Percentiles rank a stretch among this genome's conserved stretches.
These are phyloP conservation scores for Leptinotarsa texana DNA, from an alignment of 1,140 invertebrate genomes.

Conservation along the genomic window DNA sequence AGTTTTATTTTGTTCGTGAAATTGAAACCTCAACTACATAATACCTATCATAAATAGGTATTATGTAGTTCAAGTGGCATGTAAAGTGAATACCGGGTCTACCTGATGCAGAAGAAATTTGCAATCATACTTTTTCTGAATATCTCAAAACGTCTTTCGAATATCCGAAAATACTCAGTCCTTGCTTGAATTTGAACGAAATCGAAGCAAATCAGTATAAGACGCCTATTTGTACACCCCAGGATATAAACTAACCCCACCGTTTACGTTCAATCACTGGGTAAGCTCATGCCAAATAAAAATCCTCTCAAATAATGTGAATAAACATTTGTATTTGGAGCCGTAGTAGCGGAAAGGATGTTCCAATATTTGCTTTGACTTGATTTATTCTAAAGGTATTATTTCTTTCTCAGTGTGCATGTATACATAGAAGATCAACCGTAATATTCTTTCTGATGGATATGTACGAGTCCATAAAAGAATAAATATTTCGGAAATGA, in stretches of 20 bases:
- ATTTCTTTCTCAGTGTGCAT: constrained; percentile 9
- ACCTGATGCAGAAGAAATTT: too few relatives aligned
- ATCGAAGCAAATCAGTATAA: neutral
- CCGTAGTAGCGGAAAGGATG: constrained; percentile 46
- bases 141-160: too few relatives aligned
- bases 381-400: constrained; percentile 35
- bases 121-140: too few relatives aligned
- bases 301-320: constrained; percentile 48
- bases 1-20: too few relatives aligned
- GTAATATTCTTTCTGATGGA: constrained; percentile 2
- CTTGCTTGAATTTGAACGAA: too few relatives aligned
- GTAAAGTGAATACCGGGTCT: too few relatives aligned
- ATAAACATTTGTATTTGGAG: constrained; percentile 49
- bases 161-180: too few relatives aligned
- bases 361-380: constrained; percentile 46
- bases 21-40: too few relatives aligned
- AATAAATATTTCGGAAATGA: constrained; percentile 10
- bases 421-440: constrained; percentile 12
- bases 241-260: neutral
- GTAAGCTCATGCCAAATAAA: constrained; percentile 38
- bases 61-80: too few relatives aligned
- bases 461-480: constrained; percentile 4
- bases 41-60: too few relatives aligned
- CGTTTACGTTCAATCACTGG: constrained; percentile 3
- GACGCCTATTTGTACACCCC: neutral